Conservation (phyloP, 2,113 vertebrate genomes). For the Zapus hudsonius region DNA sequence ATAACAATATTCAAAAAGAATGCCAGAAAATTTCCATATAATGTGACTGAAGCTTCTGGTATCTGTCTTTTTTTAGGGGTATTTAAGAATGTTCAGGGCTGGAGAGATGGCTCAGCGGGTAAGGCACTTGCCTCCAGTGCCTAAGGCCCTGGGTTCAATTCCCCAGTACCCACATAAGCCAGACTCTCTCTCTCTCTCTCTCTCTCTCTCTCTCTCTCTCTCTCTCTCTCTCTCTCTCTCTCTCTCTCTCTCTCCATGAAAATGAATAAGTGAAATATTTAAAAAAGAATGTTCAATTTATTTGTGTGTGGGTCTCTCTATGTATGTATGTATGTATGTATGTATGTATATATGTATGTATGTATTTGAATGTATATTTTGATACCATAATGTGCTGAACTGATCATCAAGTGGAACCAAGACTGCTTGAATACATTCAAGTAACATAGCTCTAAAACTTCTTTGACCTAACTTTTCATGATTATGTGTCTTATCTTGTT, state of each 20-base stretch:
- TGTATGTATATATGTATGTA: neutral
- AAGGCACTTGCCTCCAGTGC: too few relatives aligned
- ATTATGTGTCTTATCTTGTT: neutral
- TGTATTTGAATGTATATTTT: neutral
- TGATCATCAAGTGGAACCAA: neutral
- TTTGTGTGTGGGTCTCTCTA: too few relatives aligned
- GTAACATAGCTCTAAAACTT: neutral
- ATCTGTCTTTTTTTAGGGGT: neutral
- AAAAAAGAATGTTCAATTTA: too few relatives aligned
- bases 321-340: neutral
- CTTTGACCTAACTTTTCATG: neutral
- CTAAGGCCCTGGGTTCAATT: too few relatives aligned
- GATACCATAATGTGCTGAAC: neutral
- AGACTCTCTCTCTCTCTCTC: too few relatives aligned
- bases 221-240: too few relatives aligned
- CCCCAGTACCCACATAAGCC: too few relatives aligned
- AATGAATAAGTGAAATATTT: too few relatives aligned
- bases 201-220: too few relatives aligned
- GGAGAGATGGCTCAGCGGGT: too few relatives aligned
- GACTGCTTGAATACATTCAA: neutral
- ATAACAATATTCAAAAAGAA: neutral
- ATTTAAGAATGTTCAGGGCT: neutral
- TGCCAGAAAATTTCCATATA: neutral
- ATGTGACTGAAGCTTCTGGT: neutral
- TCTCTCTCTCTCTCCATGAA: too few relatives aligned